Evolutionary conservation across 2,888 invertebrate species (phyloP), one percentile per base, ranked within the genome.

Genomic region (Eurytoma californica): DNA sequence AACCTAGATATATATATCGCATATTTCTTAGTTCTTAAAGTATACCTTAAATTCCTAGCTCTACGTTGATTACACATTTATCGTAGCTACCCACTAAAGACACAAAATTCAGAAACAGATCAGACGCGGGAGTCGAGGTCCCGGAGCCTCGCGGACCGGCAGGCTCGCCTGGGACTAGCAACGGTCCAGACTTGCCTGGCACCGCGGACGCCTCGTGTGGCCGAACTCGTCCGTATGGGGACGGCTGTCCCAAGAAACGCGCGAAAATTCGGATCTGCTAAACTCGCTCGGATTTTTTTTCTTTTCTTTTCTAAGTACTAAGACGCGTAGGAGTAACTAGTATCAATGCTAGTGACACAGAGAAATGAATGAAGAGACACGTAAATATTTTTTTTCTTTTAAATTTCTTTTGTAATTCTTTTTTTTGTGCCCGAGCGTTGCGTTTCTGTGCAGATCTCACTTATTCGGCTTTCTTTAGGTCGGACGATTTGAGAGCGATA

Each of bases 351-450:
- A 72, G 3, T 55, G 24, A 73, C 69, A 77, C 55, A 65, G 73
- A 67, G 5, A 72, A 68, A 80, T 18, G 18, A 69, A 65, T 61
- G 49, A 39, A 73, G 30, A 77, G 63, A 80, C 72, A 63, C 65
- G 18, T 58, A 58, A 28, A 72, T 66, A 30, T 39, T 7, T 39
- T 24, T 24, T 53, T 69, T 76, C 61, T 61, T 68, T 30, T 49
- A n/a, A 20, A 9, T 58, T 24, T 76, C 76, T 77, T 72, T 9
- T n/a, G 5, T 3, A 24, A n/a, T 51, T 68, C 49, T 76, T 80
- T 49, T 67, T 76, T n/a, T n/a, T n/a, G n/a, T 80, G 65, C 47
- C 47, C 63, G 69, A 70, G 76, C 76, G 14, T 14, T 14, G 7
- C 20, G 7, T 63, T 63, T 63, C 57, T 63, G n/a, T 16, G 75